Evolutionary conservation across 2,797 vertebrate genomes (phyloP).

Genomic region (Acanthurus lineatus): DNA sequence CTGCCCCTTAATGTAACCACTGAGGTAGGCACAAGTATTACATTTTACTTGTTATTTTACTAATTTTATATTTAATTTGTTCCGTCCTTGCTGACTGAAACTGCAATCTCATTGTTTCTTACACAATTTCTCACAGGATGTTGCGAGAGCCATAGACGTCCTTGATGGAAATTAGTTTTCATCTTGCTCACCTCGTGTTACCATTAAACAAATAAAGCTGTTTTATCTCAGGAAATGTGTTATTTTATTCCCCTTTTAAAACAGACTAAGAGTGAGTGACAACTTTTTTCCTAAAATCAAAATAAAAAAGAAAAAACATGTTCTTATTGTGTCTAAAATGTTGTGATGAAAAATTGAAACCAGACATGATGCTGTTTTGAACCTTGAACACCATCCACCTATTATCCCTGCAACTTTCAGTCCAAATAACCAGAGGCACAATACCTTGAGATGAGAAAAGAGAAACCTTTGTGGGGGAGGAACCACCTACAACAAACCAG

Average conservation of each 20-base stretch:
- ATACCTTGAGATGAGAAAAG: neutral
- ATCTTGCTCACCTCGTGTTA: neutral
- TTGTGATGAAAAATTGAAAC: neutral
- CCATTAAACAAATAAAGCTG: conserved; percentile 30
- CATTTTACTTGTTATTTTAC: neutral
- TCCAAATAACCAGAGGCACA: neutral
- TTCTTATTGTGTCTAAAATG: neutral
- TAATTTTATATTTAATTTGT: neutral
- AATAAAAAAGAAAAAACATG: neutral
- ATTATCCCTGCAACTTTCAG: conserved; percentile 5
- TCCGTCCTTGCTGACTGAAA: neutral
- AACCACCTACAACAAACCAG: conserved; percentile 20
- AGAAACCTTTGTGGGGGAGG: conserved; percentile 10
- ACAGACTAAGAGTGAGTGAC: neutral
- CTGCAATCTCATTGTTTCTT: neutral
- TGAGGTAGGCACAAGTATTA: conserved; percentile 23
- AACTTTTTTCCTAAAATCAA: neutral
- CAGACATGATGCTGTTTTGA: neutral
- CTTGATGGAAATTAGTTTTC: neutral
- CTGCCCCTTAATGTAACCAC: conserved; percentile 43
- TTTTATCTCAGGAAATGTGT: neutral
- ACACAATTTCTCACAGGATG: conserved; percentile 26
- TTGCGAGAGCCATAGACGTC: neutral
- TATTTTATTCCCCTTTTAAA: neutral
- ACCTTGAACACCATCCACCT: neutral